Percentiles rank a stretch among this genome's conserved stretches.
Conservation (phyloP, 53 echinoderm and acorn worm species). For the Actinopyga echinites region DNA sequence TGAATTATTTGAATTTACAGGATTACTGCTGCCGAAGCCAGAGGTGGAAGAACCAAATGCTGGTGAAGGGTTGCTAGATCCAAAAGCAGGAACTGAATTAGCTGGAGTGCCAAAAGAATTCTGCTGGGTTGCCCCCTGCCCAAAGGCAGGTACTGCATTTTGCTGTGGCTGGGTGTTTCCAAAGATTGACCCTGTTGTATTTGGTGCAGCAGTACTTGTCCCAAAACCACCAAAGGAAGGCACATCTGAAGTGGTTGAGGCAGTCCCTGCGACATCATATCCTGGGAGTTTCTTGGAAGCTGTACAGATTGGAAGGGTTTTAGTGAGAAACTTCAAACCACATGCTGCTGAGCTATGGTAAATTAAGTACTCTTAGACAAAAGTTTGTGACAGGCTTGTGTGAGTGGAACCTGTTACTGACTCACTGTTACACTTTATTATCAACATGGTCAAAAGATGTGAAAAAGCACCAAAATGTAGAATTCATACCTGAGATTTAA, state of each 20-base stretch:
- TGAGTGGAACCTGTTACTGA: too few relatives aligned
- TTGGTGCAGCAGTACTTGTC: constrained; percentile 36
- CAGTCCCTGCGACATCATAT: constrained; percentile 21
- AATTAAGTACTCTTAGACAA: too few relatives aligned
- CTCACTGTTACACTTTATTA: too few relatives aligned
- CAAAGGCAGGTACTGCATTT: constrained; percentile 43
- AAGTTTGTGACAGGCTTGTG: too few relatives aligned
- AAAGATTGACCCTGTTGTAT: constrained; percentile 51
- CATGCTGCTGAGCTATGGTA: too few relatives aligned
- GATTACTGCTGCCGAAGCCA: constrained; percentile 57
- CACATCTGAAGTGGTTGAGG: constrained; percentile 45
- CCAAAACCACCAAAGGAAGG: constrained; percentile 61
- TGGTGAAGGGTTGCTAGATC: constrained; percentile 39
- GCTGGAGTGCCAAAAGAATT: constrained; percentile 57
- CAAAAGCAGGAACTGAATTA: constrained; percentile 52
- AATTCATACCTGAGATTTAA: too few relatives aligned
- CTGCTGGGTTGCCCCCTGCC: constrained; percentile 46
- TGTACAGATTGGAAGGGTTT: neutral
- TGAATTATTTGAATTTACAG: neutral
- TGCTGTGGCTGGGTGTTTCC: constrained; percentile 48
- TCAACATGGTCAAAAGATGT: too few relatives aligned
- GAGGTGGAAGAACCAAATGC: constrained; percentile 52
- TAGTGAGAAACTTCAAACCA: too few relatives aligned
- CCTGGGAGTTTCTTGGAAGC: neutral
- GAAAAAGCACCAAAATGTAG: too few relatives aligned